phyloP scores from a whole-genome alignment of 1,140 invertebrate genomes.

The Antheraea pernyi region DNA sequence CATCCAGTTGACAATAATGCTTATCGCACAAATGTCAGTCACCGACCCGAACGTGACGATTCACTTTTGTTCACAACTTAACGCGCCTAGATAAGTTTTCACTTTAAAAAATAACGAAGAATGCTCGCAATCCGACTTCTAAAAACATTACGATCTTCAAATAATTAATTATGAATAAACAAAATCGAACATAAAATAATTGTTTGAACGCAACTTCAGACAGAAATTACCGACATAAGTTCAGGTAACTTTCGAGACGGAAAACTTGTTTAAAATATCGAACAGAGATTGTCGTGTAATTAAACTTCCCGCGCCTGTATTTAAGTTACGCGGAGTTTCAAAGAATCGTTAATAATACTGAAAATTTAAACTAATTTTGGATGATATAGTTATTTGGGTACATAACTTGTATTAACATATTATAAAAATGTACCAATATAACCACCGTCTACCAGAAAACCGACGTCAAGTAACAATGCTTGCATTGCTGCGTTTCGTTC shows the following conservation, averaged over 20 bases:
- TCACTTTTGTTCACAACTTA: no score
- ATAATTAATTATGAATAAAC: neutral
- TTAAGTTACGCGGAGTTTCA: neutral
- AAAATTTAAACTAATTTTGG: neutral
- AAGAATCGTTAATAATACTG: neutral
- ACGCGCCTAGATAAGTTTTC: no score
- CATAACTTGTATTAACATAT: neutral
- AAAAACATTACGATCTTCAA: no score
- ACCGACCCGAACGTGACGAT: no score
- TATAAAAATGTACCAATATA: no score
- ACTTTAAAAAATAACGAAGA: no score
- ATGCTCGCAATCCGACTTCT: no score
- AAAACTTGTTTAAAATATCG: constrained; percentile 12
- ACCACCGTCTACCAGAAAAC: no score
- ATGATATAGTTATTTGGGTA: constrained; percentile 8
- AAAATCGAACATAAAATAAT: neutral
- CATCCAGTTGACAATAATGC: no score
- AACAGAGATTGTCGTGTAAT: constrained; percentile 16
- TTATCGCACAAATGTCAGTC: no score
- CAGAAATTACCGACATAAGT: neutral
- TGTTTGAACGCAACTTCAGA: neutral
- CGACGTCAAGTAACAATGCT: no score
- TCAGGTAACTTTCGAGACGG: neutral
- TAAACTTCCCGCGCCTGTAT: constrained; percentile 10
- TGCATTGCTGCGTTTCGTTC: no score